phyloP scores from a whole-genome alignment of 1,140 invertebrate species.

The Muscidifurax raptorellus region DNA sequence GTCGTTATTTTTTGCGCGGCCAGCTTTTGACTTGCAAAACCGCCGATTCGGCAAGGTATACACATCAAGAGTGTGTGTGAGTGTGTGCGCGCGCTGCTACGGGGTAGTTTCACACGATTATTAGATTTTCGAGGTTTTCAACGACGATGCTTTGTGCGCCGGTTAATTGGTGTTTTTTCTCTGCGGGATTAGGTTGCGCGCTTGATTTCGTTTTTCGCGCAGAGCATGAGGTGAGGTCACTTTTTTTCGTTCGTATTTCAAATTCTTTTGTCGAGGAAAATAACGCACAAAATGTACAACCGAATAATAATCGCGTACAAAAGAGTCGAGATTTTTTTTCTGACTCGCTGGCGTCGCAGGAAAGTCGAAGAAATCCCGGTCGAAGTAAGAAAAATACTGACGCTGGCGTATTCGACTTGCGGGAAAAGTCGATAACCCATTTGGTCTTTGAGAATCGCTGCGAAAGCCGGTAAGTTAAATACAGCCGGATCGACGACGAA shows the following conservation, averaged over 20 bases:
- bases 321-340: background rate
- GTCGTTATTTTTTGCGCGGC: background rate
- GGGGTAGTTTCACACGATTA: too few relatives aligned
- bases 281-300: too few relatives aligned
- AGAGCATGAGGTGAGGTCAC: too few relatives aligned
- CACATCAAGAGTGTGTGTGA: background rate
- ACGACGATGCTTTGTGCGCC: too few relatives aligned
- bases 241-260: too few relatives aligned
- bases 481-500: background rate
- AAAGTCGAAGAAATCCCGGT: background rate
- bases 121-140: too few relatives aligned
- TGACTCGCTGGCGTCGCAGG: too few relatives aligned
- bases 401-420: background rate
- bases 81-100: too few relatives aligned
- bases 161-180: too few relatives aligned
- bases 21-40: background rate
- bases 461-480: conserved; percentile 13
- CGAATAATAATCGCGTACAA: background rate
- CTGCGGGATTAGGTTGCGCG: too few relatives aligned
- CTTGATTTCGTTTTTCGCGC: too few relatives aligned
- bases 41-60: background rate
- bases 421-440: conserved; percentile 11
- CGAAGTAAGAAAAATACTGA: background rate
- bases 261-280: background rate
- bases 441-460: background rate